phyloP scores from a whole-genome alignment of 2,113 vertebrate genomes.

The Anser cygnoides region DNA sequence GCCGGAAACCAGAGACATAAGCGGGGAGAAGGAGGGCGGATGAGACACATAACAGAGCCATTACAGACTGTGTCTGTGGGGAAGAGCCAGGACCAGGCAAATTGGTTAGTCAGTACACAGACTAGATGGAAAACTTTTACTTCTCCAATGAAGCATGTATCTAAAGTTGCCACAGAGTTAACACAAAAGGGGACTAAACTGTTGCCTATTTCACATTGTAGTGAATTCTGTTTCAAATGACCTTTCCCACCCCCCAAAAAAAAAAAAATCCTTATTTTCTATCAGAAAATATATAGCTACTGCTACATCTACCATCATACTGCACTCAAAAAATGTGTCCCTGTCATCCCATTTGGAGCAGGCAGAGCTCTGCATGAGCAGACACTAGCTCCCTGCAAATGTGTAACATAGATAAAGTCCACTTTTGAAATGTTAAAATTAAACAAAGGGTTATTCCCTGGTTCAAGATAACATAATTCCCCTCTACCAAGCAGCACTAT shows the following conservation, averaged over 20 bases:
- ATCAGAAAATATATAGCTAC: not conserved
- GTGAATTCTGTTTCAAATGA: not conserved
- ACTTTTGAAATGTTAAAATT: constrained; percentile 19
- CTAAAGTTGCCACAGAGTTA: not conserved
- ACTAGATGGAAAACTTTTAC: not conserved
- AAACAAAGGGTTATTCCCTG: constrained; percentile 15
- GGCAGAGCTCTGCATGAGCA: not conserved
- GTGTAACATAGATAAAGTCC: not conserved
- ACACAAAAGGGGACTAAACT: not conserved
- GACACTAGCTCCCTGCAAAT: not conserved
- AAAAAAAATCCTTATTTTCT: not conserved
- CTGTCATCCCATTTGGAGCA: not conserved
- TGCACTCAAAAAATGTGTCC: not conserved
- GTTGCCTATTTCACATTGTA: not conserved
- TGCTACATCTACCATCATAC: not conserved
- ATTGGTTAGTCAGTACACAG: not conserved
- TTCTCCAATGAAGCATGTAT: not conserved
- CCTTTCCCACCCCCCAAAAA: not conserved
- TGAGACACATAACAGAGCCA: not conserved
- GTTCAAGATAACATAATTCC: not conserved
- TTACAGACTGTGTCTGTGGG: not conserved
- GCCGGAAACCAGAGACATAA: not conserved
- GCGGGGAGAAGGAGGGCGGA: not conserved
- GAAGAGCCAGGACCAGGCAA: not conserved
- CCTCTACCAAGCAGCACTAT: not conserved